phyloP scores from a whole-genome alignment of 2,113 vertebrate species.

The Gavia stellata region DNA sequence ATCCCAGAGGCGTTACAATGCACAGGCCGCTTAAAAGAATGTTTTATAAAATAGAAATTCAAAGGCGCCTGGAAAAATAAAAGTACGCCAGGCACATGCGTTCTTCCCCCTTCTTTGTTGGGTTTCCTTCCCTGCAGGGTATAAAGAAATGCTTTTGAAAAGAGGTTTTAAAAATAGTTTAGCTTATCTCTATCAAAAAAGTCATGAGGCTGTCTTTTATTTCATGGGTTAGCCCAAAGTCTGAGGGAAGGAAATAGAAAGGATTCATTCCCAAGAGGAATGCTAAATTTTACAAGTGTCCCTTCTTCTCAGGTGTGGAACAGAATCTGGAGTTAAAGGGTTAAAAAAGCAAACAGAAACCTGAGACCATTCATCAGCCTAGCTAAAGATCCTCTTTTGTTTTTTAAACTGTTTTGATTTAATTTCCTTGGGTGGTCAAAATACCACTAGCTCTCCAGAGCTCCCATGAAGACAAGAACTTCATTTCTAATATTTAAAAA shows the following conservation, averaged over 20 bases:
- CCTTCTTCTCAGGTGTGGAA: not conserved
- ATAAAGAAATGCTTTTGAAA: not conserved
- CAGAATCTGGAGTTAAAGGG: not conserved
- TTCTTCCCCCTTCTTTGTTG: not conserved
- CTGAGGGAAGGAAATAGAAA: not conserved
- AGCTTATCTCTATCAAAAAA: not conserved
- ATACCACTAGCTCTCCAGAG: not conserved
- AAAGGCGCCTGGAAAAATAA: not conserved
- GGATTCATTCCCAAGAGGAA: not conserved
- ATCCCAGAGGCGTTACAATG: not conserved
- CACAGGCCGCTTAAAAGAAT: not conserved
- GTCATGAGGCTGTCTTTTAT: not conserved
- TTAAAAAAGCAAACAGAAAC: not conserved
- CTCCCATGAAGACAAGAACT: not conserved
- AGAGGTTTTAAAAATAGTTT: not conserved
- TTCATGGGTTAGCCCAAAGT: not conserved
- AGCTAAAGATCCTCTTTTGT: not conserved
- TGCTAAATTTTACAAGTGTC: not conserved
- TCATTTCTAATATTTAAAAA: not conserved
- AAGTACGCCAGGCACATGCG: not conserved
- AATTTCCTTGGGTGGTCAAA: not conserved
- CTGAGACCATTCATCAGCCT: not conserved
- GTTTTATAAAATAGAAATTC: not conserved
- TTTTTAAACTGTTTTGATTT: not conserved
- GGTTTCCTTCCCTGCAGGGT: not conserved